These are phyloP conservation scores for Typhlichthys eigenmanni DNA, from an alignment of 2,797 vertebrate species.

Conservation along the genomic window DNA sequence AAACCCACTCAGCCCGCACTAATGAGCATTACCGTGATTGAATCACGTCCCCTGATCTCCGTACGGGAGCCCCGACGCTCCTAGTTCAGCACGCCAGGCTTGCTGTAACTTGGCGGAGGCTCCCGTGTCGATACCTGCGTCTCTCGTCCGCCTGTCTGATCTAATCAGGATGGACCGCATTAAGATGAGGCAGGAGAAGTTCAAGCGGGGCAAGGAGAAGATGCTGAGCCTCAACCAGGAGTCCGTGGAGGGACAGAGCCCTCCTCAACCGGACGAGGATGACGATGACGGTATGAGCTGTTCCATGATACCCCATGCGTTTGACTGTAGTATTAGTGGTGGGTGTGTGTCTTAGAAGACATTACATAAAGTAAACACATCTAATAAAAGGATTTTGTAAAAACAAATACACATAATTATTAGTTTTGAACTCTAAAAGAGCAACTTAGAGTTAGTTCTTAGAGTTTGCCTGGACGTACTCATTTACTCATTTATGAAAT, in stretches of 20 bases:
- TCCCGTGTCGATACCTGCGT: conserved; percentile 45
- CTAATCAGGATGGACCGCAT: conserved; percentile 96
- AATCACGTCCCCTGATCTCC: conserved; percentile 49
- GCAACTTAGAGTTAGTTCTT: conserved; percentile 30
- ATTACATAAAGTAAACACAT: background rate
- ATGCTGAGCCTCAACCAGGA: conserved; percentile 92
- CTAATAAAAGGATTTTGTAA: background rate
- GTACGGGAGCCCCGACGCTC: conserved; percentile 45
- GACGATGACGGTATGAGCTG: conserved; percentile 81
- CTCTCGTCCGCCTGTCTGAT: conserved; percentile 64
- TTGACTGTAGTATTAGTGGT: background rate
- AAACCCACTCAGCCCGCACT: conserved; percentile 42
- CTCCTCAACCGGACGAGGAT: conserved; percentile 81
- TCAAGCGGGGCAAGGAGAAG: conserved; percentile 97
- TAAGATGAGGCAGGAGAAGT: conserved; percentile 97
- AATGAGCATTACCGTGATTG: conserved; percentile 55
- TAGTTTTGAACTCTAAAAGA: conserved; percentile 15
- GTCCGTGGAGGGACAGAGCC: conserved; percentile 82
- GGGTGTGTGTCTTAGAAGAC: background rate
- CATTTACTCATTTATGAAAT: conserved; percentile 53
- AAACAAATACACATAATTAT: background rate
- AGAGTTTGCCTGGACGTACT: conserved; percentile 33
- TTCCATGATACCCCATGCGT: background rate
- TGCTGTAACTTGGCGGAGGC: conserved; percentile 18
- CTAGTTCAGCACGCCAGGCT: conserved; percentile 26